Evolutionary conservation across 2,888 invertebrate species (phyloP), one percentile per base, ranked within the genome.

Genomic region (Calliopum simillimum): DNA sequence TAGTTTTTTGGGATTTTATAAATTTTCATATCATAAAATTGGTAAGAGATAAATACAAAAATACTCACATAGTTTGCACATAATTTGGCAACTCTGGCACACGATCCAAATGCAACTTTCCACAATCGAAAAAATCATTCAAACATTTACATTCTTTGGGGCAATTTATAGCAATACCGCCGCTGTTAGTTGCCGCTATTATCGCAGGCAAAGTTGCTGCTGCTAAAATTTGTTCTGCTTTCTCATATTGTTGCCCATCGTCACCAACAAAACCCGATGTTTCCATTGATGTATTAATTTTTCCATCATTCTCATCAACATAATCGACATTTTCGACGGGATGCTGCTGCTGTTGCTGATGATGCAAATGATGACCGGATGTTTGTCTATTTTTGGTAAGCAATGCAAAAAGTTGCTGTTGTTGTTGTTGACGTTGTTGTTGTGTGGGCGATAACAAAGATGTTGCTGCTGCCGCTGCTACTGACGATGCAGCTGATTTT

Each of bases 61-160:
- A 58, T 69, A 81, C 86, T 91, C 91, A 94, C 91, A 94, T 88
- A 82, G 89, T 89, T 87, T 90, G 89, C 84, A 92, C 91, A 92
- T 94, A 94, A 87, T 88, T 88, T 72, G 94, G 94, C 84, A 94
- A 88, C 86, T 90, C 87, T 76, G 94, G 94, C 84, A 94, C 89
- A 79, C 89, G 88, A 76, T 88, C 88, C 81, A 94, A 89, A 85
- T 91, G 91, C 82, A 89, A 89, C 81, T 90, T 90, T 77, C 91
- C 90, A 88, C 94, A 95, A 87, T 93, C 92, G 73, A 94, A 92
- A 85, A 91, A 91, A 78, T 89, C 88, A 80, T 91, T 90, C 77
- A 94, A 87, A 86, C 94, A 94, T 80, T 88, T 89, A 86, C 94
- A 95, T 68, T 80, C 79, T 79, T 88, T 88, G 69, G 92, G 92